A percentile compares a stretch with the other conserved stretches of the same genome.
Evolutionary conservation across 2,888 invertebrate genomes (phyloP).

Genomic region (Drosophila neotestacea): DNA sequence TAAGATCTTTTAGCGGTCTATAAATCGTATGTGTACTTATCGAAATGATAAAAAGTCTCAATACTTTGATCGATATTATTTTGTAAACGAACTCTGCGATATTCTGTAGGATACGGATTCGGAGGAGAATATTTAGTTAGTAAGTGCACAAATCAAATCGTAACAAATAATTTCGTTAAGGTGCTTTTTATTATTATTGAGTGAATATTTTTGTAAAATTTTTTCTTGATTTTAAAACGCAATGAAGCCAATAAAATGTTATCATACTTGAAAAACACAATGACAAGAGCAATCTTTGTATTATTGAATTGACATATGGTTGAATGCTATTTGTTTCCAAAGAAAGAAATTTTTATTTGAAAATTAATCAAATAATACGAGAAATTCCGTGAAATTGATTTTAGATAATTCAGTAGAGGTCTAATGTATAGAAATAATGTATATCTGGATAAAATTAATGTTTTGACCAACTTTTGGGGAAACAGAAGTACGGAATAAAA

Average conservation of each 20-base stretch:
- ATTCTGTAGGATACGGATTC: neutral
- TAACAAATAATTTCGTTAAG: constrained; percentile 56
- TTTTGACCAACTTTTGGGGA: neutral
- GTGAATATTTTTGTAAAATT: constrained; percentile 66
- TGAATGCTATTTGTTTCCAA: neutral
- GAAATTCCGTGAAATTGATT: too few species aligned
- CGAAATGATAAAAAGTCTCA: constrained; percentile 1
- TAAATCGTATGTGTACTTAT: constrained; percentile 18
- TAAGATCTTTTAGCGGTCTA: neutral
- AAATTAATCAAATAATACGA: too few species aligned
- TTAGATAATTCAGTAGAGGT: too few species aligned
- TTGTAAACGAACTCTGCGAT: constrained; percentile 4
- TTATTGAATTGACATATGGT: neutral
- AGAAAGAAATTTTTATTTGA: too few species aligned
- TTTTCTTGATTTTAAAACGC: constrained; percentile 37
- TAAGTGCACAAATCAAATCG: constrained; percentile 64
- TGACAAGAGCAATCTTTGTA: neutral
- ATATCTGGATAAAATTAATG: neutral
- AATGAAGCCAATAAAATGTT: constrained; percentile 65
- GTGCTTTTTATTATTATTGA: constrained; percentile 62
- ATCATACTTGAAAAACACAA: constrained; percentile 17
- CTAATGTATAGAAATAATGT: too few species aligned
- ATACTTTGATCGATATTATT: constrained; percentile 9
- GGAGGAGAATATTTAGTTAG: constrained; percentile 33
- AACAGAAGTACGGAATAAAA: neutral